Conservation (phyloP, 2,113 vertebrate species). For the Clarias magur region DNA sequence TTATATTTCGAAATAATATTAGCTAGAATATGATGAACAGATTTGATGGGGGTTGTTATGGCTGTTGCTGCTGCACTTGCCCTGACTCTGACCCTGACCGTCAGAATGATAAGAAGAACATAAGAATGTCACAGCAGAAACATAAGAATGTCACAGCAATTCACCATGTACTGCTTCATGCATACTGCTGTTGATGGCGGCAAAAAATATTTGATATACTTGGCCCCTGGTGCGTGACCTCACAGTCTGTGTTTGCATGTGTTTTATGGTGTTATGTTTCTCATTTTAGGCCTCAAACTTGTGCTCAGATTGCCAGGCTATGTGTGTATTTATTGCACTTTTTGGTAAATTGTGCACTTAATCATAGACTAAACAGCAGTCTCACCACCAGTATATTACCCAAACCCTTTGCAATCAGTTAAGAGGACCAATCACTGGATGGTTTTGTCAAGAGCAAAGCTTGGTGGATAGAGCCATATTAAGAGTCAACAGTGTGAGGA, state of each 20-base stretch:
- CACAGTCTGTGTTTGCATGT: background rate
- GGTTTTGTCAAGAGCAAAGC: background rate
- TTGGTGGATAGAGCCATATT: background rate
- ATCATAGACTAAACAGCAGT: background rate
- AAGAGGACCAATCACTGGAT: background rate
- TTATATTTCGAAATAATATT: conserved; percentile 33
- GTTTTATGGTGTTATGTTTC: background rate
- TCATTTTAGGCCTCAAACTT: background rate
- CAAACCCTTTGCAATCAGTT: background rate
- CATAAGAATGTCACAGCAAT: background rate
- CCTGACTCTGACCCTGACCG: conserved; percentile 3
- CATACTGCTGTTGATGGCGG: conserved; percentile 22
- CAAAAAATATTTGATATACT: conserved; percentile 12
- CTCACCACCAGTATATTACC: background rate
- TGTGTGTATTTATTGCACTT: background rate
- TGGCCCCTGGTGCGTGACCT: no score
- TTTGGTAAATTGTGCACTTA: background rate
- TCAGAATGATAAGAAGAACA: no score
- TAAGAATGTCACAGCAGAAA: background rate
- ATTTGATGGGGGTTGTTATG: conserved; percentile 29
- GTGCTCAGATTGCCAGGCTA: background rate
- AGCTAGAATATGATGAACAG: conserved; percentile 40
- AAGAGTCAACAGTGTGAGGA: background rate
- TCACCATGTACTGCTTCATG: background rate
- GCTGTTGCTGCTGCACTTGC: conserved; percentile 19